Conservation (phyloP, 2,888 invertebrate genomes). For the Axea sp. region DNA sequence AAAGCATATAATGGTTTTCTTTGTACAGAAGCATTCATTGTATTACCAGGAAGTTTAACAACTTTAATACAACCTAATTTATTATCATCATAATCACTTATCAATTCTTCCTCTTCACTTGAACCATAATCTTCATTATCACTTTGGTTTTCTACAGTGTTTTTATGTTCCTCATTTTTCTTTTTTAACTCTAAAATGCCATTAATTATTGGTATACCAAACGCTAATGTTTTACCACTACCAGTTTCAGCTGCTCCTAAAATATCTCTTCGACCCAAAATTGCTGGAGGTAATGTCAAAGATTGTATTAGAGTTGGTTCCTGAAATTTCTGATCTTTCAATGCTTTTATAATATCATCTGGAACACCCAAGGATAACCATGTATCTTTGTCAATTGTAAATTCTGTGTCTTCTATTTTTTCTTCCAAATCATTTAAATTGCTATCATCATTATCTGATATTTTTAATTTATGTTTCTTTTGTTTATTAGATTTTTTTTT, state of each 20-base stretch:
- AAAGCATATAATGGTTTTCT: constrained; percentile 88
- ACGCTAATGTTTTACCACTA: constrained; percentile 98
- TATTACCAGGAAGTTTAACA: constrained; percentile 78
- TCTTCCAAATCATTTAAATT: no score
- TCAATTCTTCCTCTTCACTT: constrained; percentile 78
- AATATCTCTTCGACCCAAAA: constrained; percentile 93
- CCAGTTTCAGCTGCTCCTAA: constrained; percentile 99
- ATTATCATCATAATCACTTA: constrained; percentile 77
- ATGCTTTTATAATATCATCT: constrained; percentile 84
- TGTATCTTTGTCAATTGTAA: constrained; percentile 80
- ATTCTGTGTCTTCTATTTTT: no score
- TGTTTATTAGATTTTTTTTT: no score
- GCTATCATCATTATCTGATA: no score
- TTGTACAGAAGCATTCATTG: constrained; percentile 69
- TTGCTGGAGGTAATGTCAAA: constrained; percentile 89
- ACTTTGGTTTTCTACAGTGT: neutral
- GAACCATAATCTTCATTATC: constrained; percentile 67
- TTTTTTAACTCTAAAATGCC: constrained; percentile 88
- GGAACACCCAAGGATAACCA: constrained; percentile 88
- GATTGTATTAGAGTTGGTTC: constrained; percentile 94
- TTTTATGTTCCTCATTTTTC: constrained; percentile 66
- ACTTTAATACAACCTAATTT: constrained; percentile 83
- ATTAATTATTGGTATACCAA: constrained; percentile 94
- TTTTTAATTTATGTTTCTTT: no score
- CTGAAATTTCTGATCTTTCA: constrained; percentile 88